Evolutionary conservation across 2,888 invertebrate genomes (phyloP).

Genomic region (Meiosimyza decipiens): DNA sequence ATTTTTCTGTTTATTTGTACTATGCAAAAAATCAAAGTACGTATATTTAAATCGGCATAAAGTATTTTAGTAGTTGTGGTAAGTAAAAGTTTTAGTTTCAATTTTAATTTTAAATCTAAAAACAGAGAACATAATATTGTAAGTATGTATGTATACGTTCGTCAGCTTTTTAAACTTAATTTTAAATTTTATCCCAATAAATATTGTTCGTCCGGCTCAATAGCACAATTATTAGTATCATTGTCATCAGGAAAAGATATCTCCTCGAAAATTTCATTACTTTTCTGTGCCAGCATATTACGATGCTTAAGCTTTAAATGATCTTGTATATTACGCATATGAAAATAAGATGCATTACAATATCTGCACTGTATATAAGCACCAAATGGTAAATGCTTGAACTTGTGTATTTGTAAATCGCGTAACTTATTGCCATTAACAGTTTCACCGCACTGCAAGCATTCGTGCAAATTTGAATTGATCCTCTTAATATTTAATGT

Average conservation of each 20-base stretch:
- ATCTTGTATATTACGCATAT: conserved; percentile 54
- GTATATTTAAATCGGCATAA: neutral
- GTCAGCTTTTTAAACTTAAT: neutral
- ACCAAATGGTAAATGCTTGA: conserved; percentile 56
- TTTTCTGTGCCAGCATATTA: conserved; percentile 36
- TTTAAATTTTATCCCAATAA: conserved; percentile 42
- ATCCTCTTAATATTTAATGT: conserved; percentile 53
- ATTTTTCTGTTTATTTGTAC: conserved; percentile 1
- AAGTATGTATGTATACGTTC: neutral
- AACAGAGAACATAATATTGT: too few species aligned
- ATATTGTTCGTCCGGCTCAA: conserved; percentile 46
- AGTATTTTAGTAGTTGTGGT: neutral
- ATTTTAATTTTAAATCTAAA: too few species aligned
- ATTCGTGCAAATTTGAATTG: conserved; percentile 50
- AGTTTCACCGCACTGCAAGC: conserved; percentile 56
- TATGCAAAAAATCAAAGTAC: conserved; percentile 7
- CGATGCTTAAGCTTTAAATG: conserved; percentile 56
- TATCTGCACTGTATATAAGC: conserved; percentile 56
- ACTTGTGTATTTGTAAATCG: conserved; percentile 56
- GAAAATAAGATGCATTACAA: conserved; percentile 50
- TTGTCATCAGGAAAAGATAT: conserved; percentile 33
- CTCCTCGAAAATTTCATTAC: conserved; percentile 35
- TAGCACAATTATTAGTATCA: conserved; percentile 42
- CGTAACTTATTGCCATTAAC: conserved; percentile 53
- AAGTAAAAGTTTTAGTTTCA: too few species aligned